These are phyloP conservation scores for Nestor notabilis DNA, from an alignment of 2,113 vertebrate genomes.

Conservation along the genomic window DNA sequence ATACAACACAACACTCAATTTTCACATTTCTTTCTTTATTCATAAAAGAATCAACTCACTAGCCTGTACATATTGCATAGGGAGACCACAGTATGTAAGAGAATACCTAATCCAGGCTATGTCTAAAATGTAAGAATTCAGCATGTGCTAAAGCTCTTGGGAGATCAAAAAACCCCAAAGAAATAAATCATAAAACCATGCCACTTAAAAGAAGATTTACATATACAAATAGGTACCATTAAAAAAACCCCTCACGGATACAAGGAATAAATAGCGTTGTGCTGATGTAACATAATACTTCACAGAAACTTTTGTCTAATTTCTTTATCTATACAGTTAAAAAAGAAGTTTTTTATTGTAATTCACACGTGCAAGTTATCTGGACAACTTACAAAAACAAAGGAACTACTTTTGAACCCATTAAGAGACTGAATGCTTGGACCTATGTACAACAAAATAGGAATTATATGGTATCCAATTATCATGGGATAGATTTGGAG, in stretches of 20 bases:
- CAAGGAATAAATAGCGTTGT: not conserved
- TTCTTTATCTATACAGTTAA: not conserved
- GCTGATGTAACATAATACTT: not conserved
- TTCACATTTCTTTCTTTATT: not conserved
- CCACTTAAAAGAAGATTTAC: not conserved
- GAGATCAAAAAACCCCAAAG: not conserved
- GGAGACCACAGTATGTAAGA: not conserved
- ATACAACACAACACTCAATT: not conserved
- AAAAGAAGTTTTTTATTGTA: not conserved
- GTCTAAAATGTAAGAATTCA: not conserved
- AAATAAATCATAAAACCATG: not conserved
- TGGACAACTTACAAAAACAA: not conserved
- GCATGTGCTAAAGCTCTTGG: not conserved
- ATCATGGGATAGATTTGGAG: not conserved
- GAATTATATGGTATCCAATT: not conserved
- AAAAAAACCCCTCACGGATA: not conserved
- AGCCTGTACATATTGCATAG: not conserved
- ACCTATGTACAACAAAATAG: not conserved
- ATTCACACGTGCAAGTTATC: not conserved
- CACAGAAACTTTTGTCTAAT: not conserved
- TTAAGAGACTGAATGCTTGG: not conserved
- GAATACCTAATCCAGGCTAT: not conserved
- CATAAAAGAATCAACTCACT: not conserved
- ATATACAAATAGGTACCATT: not conserved
- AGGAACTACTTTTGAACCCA: not conserved